phyloP scores from a whole-genome alignment of 2,888 invertebrate genomes.

The Tetheella fluctuosa region DNA sequence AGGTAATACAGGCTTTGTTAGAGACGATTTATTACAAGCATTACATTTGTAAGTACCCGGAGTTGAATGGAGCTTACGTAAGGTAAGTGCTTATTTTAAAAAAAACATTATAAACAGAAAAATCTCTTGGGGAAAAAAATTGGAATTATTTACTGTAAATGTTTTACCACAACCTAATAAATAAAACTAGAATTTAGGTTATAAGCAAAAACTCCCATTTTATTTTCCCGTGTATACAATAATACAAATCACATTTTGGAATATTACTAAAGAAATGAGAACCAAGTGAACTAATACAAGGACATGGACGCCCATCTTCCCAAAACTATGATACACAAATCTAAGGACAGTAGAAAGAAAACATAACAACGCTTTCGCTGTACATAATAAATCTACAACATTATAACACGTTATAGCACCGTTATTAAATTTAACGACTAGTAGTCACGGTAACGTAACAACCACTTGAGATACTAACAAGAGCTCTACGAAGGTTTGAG shows the following conservation, averaged over 20 bases:
- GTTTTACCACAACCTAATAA: too few species aligned
- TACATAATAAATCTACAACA: background rate
- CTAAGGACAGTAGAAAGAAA: background rate
- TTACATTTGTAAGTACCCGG: background rate
- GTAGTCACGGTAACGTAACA: conserved; percentile 29
- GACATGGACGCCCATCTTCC: too few species aligned
- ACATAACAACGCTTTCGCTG: background rate
- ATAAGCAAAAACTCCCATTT: too few species aligned
- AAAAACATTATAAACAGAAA: background rate
- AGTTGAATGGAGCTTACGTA: background rate
- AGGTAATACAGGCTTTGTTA: background rate
- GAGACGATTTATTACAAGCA: background rate
- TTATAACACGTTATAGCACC: conserved; percentile 21
- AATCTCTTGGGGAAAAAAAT: background rate
- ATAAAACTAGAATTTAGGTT: too few species aligned
- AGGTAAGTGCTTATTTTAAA: background rate
- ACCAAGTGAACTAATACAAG: too few species aligned
- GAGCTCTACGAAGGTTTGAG: conserved; percentile 18
- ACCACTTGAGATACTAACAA: conserved; percentile 28
- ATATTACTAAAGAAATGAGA: too few species aligned
- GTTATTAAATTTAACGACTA: conserved; percentile 27
- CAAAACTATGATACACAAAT: background rate
- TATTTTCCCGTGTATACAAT: too few species aligned
- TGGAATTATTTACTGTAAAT: too few species aligned
- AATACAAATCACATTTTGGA: too few species aligned